Evolutionary conservation across 2,113 vertebrate genomes (phyloP).

Genomic region (Trichomycterus rosablanca): DNA sequence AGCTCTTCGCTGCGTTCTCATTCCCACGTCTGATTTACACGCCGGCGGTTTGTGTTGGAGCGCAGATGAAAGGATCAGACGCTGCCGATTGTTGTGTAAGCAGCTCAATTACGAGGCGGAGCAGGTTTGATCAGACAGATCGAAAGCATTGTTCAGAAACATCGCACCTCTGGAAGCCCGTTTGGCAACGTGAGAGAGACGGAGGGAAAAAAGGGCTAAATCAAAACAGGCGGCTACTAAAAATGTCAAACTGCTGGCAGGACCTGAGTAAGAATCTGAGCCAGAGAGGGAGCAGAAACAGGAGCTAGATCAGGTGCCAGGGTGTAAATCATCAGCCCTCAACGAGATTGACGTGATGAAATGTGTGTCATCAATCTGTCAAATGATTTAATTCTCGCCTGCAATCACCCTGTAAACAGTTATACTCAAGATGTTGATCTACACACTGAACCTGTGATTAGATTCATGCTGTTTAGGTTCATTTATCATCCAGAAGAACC

Average conservation of each 20-base stretch:
- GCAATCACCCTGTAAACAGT: too few relatives aligned
- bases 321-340: slow-evolving; percentile 6
- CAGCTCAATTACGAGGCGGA: not conserved
- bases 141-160: slow-evolving; percentile 26
- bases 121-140: slow-evolving; percentile 15
- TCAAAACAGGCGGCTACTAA: slow-evolving; percentile 14
- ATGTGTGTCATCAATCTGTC: not conserved
- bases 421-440: too few relatives aligned
- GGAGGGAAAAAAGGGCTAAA: not conserved
- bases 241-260: slow-evolving; percentile 34
- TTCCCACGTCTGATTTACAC: slow-evolving; percentile 16
- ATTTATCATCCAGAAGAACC: too few relatives aligned
- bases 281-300: not conserved
- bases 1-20: not conserved
- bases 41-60: slow-evolving; percentile 30
- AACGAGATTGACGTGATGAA: not conserved
- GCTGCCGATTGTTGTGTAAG: slow-evolving; percentile 17
- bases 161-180: slow-evolving; percentile 13
- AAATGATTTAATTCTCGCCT: slow-evolving; percentile 17
- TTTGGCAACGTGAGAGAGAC: slow-evolving; percentile 10
- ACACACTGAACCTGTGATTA: too few relatives aligned
- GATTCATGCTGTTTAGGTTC: too few relatives aligned
- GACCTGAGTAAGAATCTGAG: not conserved
- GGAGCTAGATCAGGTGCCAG: slow-evolving; percentile 3
- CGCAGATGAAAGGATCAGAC: slow-evolving; percentile 22